Conservation (phyloP, 2,113 vertebrate genomes). For the Furnarius figulus region DNA sequence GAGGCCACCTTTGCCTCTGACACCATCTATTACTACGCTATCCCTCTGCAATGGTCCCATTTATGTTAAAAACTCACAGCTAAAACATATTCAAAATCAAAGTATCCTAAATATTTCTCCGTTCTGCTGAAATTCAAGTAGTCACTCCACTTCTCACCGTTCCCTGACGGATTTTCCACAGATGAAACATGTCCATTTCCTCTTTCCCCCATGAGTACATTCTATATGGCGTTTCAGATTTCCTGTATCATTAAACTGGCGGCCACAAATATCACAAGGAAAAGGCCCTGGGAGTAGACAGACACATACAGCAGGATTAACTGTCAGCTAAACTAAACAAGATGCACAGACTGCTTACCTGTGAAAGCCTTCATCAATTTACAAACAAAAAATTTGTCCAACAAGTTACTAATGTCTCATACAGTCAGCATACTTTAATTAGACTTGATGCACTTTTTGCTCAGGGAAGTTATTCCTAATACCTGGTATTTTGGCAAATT, state of each 20-base stretch:
- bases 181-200: conserved; percentile 95
- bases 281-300: conserved; percentile 85
- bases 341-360: neutral
- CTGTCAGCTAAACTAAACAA: neutral
- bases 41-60: neutral
- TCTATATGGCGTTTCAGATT: conserved; percentile 96
- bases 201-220: conserved; percentile 96
- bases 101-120: neutral
- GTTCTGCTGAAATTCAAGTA: neutral
- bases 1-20: neutral
- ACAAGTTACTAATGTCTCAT: neutral
- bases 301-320: neutral
- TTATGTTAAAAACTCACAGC: neutral
- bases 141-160: conserved; percentile 76
- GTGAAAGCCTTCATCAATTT: neutral
- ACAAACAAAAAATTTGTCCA: neutral
- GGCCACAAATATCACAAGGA: conserved; percentile 96
- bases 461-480: neutral
- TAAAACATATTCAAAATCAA: neutral
- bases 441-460: neutral
- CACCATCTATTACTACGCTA: neutral
- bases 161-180: conserved; percentile 97
- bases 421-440: neutral
- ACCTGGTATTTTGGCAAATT: neutral
- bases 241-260: conserved; percentile 96